These are phyloP conservation scores for Oncorhynchus kisutch DNA, from an alignment of 2,113 vertebrate genomes.

Conservation along the genomic window DNA sequence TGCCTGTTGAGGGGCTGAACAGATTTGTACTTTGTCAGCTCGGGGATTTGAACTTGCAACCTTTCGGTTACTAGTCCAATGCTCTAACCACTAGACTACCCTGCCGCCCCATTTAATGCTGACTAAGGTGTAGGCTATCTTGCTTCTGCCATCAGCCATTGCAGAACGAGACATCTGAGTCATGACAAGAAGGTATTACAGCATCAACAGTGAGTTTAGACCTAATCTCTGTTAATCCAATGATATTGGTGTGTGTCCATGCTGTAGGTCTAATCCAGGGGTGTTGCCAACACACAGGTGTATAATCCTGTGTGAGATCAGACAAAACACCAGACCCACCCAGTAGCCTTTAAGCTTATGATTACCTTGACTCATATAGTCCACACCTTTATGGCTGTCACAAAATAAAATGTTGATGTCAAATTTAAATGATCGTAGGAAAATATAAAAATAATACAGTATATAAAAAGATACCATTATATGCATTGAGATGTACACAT, in stretches of 20 bases:
- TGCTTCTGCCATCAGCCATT: too few relatives aligned
- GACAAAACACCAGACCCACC: not conserved
- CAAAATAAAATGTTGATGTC: not conserved
- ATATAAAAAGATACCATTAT: not conserved
- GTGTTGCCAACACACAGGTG: not conserved
- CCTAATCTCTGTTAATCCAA: slow-evolving; percentile 35
- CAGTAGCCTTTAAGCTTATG: not conserved
- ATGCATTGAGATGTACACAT: too few relatives aligned
- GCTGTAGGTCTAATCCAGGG: not conserved
- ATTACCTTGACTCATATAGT: not conserved
- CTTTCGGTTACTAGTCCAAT: too few relatives aligned
- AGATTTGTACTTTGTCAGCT: too few relatives aligned
- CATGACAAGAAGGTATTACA: too few relatives aligned
- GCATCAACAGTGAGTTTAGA: slow-evolving; percentile 40
- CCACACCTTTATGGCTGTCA: not conserved
- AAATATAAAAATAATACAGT: not conserved
- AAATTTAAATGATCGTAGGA: not conserved
- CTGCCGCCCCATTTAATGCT: too few relatives aligned
- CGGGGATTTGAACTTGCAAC: too few relatives aligned
- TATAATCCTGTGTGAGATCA: slow-evolving; percentile 14
- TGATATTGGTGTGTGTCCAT: not conserved
- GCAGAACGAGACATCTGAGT: too few relatives aligned
- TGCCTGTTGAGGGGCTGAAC: too few relatives aligned
- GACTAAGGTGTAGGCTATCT: too few relatives aligned
- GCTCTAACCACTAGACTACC: too few relatives aligned